Conservation (phyloP, 1,140 invertebrate species). For the Oryctes rhinoceros region DNA sequence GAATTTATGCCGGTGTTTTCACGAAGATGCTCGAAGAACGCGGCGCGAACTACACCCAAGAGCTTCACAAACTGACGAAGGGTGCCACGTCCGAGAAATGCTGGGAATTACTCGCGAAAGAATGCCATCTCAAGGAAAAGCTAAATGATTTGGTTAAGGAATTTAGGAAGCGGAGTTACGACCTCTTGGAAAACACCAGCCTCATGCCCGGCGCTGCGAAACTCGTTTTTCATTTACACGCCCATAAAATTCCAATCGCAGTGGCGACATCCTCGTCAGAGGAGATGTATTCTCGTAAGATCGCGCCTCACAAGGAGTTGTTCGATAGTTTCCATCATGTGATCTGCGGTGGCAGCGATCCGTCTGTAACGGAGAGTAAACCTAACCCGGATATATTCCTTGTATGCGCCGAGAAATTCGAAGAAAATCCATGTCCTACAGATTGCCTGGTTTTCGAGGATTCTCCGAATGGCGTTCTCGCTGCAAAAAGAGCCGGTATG, state of each 20-base stretch:
- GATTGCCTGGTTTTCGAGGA: conserved; percentile 93
- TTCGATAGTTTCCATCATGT: conserved; percentile 71
- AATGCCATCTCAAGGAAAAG: neutral
- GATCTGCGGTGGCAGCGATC: conserved; percentile 76
- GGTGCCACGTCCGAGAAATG: neutral
- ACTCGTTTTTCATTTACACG: conserved; percentile 73
- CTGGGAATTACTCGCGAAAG: neutral
- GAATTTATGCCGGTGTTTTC: neutral
- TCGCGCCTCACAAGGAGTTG: conserved; percentile 70
- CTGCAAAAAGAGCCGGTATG: conserved; percentile 83
- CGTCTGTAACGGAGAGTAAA: conserved; percentile 78
- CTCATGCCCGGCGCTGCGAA: conserved; percentile 61
- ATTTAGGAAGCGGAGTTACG: neutral
- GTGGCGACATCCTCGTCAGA: conserved; percentile 76
- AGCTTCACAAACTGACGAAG: neutral
- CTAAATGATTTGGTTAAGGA: neutral
- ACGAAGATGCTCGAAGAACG: neutral
- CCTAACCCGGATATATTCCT: conserved; percentile 82
- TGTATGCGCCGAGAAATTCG: conserved; percentile 74
- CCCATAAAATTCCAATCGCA: conserved; percentile 71
- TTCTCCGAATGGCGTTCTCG: conserved; percentile 86
- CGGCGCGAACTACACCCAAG: neutral
- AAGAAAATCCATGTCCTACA: conserved; percentile 65
- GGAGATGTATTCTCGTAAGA: conserved; percentile 74
- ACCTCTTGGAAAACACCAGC: neutral